These are phyloP conservation scores for Apis mellifera DNA, from an alignment of 1,140 invertebrate genomes.

Conservation along the genomic window DNA sequence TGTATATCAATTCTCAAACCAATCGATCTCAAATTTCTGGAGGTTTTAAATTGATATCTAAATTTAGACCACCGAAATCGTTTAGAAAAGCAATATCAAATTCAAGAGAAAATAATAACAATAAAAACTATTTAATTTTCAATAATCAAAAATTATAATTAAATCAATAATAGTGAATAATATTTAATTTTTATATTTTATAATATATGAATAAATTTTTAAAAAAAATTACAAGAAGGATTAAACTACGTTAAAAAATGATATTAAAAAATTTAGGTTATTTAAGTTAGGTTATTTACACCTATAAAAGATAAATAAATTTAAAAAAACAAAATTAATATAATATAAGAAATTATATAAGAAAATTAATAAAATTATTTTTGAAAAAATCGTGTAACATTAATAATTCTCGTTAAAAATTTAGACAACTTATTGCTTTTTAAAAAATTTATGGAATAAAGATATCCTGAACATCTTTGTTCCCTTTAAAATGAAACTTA, in stretches of 20 bases:
- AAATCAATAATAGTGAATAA: background rate
- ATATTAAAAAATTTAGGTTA: no score
- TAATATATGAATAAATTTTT: no score
- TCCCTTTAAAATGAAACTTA: constrained; percentile 14
- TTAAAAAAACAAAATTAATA: no score
- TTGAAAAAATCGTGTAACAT: background rate
- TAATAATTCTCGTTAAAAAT: background rate
- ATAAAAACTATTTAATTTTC: background rate
- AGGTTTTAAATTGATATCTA: background rate
- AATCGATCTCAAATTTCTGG: background rate
- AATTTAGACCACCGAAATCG: background rate
- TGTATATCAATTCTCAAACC: background rate
- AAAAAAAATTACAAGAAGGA: no score
- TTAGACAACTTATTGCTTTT: background rate
- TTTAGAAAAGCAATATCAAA: background rate
- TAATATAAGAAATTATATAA: no score
- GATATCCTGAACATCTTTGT: background rate
- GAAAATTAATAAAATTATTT: background rate
- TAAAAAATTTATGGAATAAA: background rate
- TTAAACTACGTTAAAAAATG: no score
- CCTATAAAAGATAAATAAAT: no score
- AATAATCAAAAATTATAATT: no score
- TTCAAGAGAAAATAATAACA: background rate
- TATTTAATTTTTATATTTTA: background rate
- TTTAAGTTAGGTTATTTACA: no score